Evolutionary conservation across 2,888 invertebrate species (phyloP), one percentile per base, ranked within the genome.

Genomic region (Plebejus anna): DNA sequence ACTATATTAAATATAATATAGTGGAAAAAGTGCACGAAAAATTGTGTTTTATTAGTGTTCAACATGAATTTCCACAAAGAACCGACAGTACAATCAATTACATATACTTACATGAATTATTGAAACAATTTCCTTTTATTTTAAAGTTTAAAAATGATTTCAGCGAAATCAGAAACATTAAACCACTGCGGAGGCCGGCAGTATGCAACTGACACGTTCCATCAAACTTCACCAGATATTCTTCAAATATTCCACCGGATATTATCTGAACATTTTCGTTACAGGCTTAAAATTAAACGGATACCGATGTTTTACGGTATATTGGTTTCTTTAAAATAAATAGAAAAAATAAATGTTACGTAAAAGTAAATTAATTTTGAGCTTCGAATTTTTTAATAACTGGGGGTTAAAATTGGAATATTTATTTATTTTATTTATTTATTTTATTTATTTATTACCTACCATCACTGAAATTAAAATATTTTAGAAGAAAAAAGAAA

Each of bases 221-320:
- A 77, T 79, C 78, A 79, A 80, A 79, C 76, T 61, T 72, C 76
- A 76, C 38, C 55, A 76, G 55, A 57, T 57, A 71, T 36, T 77
- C 72, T 76, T 75, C 75, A 70, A 75, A 78, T 47, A 47, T 59
- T 77, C 75, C 76, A 76, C 42, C 78, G 80, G 80, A 80, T 79
- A 80, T 80, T 80, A 78, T 51, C 76, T 71, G 22, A 28, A 55
- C 59, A 76, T 71, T 76, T 76, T 38, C 76, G 70, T 51, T 76
- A 55, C 47, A 57, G 42, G 71, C 38, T 59, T 76, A 70, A 55
- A 38, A 76, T 51, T 13, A 71, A 22, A 66, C 2, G 75, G 11
- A 59, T 59, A 57, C 59, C 51, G 75, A 36, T 42, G 59, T 75
- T 57, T 38, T 22, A 61, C 28, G 55, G 76, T 38, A 59, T 42